phyloP scores from a whole-genome alignment of 2,797 vertebrate species.

The Phylloscopus collybita region DNA sequence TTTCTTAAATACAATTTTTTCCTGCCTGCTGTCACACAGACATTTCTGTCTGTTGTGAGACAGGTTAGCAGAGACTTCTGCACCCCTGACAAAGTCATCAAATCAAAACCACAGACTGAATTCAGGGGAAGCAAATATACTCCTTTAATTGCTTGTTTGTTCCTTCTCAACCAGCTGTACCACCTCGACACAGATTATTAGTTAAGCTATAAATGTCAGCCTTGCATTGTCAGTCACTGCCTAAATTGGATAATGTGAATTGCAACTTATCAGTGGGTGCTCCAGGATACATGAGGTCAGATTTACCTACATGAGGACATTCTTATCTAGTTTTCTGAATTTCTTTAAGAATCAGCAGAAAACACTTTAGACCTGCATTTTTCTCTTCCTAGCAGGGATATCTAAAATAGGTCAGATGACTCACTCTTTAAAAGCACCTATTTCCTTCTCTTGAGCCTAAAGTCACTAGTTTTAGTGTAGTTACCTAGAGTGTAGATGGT shows the following conservation, averaged over 20 bases:
- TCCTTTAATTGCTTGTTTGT: constrained; percentile 21
- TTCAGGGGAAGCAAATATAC: constrained; percentile 8
- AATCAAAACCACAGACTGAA: constrained; percentile 1
- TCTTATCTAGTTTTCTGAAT: not conserved
- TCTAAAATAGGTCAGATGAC: constrained; percentile 17
- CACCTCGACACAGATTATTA: not conserved
- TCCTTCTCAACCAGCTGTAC: not conserved
- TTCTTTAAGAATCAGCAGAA: not conserved
- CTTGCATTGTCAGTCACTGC: not conserved
- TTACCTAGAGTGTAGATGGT: not conserved
- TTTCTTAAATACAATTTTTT: not conserved
- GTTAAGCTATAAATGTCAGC: constrained; percentile 1
- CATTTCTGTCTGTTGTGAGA: not conserved
- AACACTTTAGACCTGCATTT: not conserved
- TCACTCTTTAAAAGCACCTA: constrained; percentile 9
- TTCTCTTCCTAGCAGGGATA: not conserved
- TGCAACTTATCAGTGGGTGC: not conserved
- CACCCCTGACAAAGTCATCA: not conserved
- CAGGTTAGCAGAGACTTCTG: not conserved
- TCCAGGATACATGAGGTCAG: not conserved
- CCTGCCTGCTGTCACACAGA: not conserved
- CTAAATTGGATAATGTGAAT: not conserved
- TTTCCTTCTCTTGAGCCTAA: not conserved
- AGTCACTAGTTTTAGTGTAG: not conserved
- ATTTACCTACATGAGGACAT: not conserved